phyloP scores from a whole-genome alignment of 2,888 invertebrate genomes.

The Drosophila atroscutellata region DNA sequence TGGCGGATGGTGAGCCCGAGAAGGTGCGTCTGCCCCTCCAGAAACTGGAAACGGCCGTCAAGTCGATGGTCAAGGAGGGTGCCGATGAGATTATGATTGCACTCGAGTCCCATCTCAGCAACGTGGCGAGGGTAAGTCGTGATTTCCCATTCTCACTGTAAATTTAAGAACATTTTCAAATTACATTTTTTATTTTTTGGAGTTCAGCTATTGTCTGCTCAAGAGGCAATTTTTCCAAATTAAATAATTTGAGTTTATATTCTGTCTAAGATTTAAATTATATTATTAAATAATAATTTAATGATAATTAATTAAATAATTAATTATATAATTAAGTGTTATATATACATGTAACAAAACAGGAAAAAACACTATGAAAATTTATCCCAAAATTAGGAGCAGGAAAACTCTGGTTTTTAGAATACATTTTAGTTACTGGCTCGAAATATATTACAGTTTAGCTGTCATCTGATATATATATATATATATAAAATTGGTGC shows the following conservation, averaged over 20 bases:
- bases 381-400: too few species aligned
- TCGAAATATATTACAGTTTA: neutral
- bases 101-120: conserved; percentile 85
- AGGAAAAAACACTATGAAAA: neutral
- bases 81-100: conserved; percentile 87
- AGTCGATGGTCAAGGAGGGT: conserved; percentile 69
- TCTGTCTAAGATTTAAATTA: too few species aligned
- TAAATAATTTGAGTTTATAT: neutral
- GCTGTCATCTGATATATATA: neutral
- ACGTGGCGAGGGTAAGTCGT: conserved; percentile 77
- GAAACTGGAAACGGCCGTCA: conserved; percentile 84
- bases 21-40: conserved; percentile 86
- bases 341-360: too few species aligned
- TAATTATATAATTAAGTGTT: too few species aligned
- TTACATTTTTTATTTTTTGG: neutral
- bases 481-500: too few species aligned
- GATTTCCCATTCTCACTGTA: neutral
- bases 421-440: too few species aligned
- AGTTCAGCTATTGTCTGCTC: neutral
- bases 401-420: neutral
- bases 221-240: neutral
- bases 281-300: too few species aligned
- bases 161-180: neutral
- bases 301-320: too few species aligned
- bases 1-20: conserved; percentile 86